Evolutionary conservation across 1,140 invertebrate genomes (phyloP), one percentile per base, ranked within the genome.

Genomic region (Leptopilina boulardi): DNA sequence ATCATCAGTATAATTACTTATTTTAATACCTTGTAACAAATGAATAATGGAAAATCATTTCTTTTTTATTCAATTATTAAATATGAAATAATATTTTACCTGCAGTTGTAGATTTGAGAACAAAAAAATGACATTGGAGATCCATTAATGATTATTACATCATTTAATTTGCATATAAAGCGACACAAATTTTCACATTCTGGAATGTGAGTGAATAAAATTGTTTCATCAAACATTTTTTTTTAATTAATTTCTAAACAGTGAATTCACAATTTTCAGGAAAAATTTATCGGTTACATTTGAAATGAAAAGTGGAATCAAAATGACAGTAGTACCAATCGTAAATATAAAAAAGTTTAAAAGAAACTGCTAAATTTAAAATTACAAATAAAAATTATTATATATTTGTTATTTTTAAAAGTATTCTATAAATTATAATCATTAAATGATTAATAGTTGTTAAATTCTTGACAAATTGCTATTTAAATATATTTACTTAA

Each of bases 111-210:
- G 3, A 66, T 23, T 23, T 66, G 59, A 34, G 13, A 26, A n/a
- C 8, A 23, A 26, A 34, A 66, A 30, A 66, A 8, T 30, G 59
- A 34, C n/a, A 6, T 26, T 66, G 23, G 13, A 13, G 11, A 30
- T 66, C 26, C 59, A 23, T 66, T n/a, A 30, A n/a, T 30, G 26
- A 66, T 23, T 13, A 30, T 30, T n/a, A 66, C 26, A n/a, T 30
- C 26, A 30, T 23, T 66, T 30, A 66, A 30, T 66, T 30, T 23
- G 23, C 59, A 66, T 15, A 30, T 30, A 13, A 66, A 30, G 23
- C 23, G 26, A 26, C 23, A 30, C 15, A 66, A 66, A 66, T 66
- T 23, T 15, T 66, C 23, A 30, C 59, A 66, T 30, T 66, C 59
- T 66, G 26, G 59, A 13, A 66, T 11, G 0, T 11, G 26, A 13